Percentiles rank a stretch among this genome's conserved stretches.
Conservation (phyloP, 2,797 vertebrate genomes). For the Sebastes jordani region DNA sequence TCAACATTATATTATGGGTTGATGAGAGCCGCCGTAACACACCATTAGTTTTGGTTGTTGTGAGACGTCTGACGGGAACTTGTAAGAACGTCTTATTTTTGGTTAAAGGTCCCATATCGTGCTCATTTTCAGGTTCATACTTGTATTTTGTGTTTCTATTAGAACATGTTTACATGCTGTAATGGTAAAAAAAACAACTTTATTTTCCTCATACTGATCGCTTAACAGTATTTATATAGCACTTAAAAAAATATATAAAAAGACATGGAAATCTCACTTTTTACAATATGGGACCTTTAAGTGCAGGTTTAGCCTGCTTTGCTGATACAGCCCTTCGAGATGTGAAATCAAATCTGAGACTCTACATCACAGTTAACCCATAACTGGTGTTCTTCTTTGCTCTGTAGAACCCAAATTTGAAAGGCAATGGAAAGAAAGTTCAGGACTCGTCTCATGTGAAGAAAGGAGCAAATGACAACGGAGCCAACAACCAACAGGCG, state of each 20-base stretch:
- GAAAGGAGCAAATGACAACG: constrained; percentile 87
- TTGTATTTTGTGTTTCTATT: no score
- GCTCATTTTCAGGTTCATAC: no score
- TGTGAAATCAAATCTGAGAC: background rate
- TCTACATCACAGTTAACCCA: background rate
- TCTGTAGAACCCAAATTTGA: constrained; percentile 81
- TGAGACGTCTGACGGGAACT: background rate
- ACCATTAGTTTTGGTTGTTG: background rate
- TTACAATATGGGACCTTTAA: no score
- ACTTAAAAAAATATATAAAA: no score
- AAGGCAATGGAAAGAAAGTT: constrained; percentile 87
- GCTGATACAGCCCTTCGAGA: background rate
- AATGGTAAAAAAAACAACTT: no score
- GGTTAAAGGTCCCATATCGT: background rate
- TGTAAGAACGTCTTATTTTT: no score
- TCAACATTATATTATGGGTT: background rate
- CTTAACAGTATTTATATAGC: no score
- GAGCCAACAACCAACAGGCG: constrained; percentile 79
- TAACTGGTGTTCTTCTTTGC: background rate
- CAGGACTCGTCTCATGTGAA: constrained; percentile 88
- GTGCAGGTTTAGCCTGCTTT: background rate
- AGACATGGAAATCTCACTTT: no score
- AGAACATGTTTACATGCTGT: no score
- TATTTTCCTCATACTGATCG: no score
- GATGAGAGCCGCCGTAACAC: background rate